Percentiles rank a stretch among this genome's conserved stretches.
These are phyloP conservation scores for Penaeus vannamei DNA, from an alignment of 1,140 invertebrate species.

Conservation along the genomic window DNA sequence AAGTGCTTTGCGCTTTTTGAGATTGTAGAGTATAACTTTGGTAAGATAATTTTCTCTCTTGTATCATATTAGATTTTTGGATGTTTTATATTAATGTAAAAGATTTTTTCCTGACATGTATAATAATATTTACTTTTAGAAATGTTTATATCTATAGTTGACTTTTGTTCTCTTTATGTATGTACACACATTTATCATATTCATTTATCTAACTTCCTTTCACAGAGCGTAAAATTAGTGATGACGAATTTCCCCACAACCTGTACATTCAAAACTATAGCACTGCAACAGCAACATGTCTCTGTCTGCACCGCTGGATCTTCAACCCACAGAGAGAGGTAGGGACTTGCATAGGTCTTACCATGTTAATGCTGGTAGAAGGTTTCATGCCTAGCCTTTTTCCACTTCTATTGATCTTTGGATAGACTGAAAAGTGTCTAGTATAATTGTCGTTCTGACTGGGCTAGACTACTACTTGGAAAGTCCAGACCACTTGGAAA, in stretches of 20 bases:
- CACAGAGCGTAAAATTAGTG: slow-evolving; percentile 92
- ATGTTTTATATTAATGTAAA: background rate
- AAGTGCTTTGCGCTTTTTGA: slow-evolving; percentile 98
- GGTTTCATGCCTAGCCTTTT: too few relatives aligned
- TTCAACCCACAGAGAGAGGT: slow-evolving; percentile 86
- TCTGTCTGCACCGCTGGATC: slow-evolving; percentile 94
- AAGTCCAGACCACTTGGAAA: too few relatives aligned
- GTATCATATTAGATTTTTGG: background rate
- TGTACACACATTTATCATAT: background rate
- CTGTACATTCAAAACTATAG: slow-evolving; percentile 99
- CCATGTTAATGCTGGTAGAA: too few relatives aligned
- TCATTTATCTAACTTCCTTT: slow-evolving; percentile 68
- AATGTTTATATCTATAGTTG: too few relatives aligned
- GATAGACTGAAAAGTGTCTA: too few relatives aligned
- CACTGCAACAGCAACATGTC: slow-evolving; percentile 96
- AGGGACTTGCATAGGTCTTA: slow-evolving; percentile 67
- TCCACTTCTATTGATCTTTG: too few relatives aligned
- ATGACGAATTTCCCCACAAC: slow-evolving; percentile 95
- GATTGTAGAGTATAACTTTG: slow-evolving; percentile 97
- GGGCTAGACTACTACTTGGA: too few relatives aligned
- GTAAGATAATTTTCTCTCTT: slow-evolving; percentile 74
- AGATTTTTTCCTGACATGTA: background rate
- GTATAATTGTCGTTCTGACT: too few relatives aligned
- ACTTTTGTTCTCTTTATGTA: background rate
- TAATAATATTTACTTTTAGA: too few relatives aligned